phyloP scores from a whole-genome alignment of 2,888 invertebrate species.

The Lycocerus yunnanus region DNA sequence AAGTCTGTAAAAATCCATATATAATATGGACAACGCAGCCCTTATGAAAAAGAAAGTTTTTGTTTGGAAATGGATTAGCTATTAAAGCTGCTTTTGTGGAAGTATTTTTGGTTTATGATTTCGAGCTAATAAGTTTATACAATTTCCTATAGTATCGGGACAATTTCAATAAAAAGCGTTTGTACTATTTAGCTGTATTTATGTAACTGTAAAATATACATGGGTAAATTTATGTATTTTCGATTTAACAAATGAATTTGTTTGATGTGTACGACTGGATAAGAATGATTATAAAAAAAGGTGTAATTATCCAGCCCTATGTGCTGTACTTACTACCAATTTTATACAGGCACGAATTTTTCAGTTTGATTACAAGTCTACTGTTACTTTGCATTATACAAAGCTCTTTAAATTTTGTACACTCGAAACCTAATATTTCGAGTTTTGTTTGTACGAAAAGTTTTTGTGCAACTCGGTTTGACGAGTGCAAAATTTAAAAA shows the following conservation, averaged over 20 bases:
- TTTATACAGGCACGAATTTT: conserved; percentile 26
- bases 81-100: no score
- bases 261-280: background rate
- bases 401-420: background rate
- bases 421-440: background rate
- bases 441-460: background rate
- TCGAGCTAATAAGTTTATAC: no score
- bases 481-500: background rate
- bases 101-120: no score
- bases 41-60: no score
- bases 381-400: background rate
- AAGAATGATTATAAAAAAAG: background rate
- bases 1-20: no score
- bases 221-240: conserved; percentile 8
- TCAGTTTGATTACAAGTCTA: conserved; percentile 26
- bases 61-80: no score
- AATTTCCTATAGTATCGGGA: no score
- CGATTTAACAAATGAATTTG: conserved; percentile 16
- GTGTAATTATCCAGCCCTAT: background rate
- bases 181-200: conserved; percentile 20
- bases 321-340: conserved; percentile 6
- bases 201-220: conserved; percentile 28
- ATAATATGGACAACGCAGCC: no score
- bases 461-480: background rate
- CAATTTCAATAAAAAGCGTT: background rate